Evolutionary conservation across 2,888 invertebrate genomes (phyloP), one percentile per base, ranked within the genome.

Genomic region (Watsonalla cultraria): DNA sequence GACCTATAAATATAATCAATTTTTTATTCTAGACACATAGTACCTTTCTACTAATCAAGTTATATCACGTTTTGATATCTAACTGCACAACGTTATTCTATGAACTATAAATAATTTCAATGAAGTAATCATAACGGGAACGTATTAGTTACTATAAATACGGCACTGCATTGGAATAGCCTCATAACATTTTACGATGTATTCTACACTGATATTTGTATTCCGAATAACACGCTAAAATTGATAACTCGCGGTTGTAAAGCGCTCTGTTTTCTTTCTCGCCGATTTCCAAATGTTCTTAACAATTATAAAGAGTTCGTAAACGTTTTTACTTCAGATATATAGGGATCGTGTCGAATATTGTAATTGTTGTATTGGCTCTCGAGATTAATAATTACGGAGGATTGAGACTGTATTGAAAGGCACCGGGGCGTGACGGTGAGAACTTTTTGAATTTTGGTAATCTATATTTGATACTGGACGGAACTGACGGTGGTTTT

Each of bases 361-460:
- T 66, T 74, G 72, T 81, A 86, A 86, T 87, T 82, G 83, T 81
- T 80, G 82, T 88, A 89, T 88, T 86, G 87, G 85, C 84, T 84
- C 85, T 81, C 79, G 77, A 83, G 79, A 80, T 78, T 85, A 85
- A 88, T 86, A 87, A 89, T 90, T 85, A 86, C 81, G 76, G 78
- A 78, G 72, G 76, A 79, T 78, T 73, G 71, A 74, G 83, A 82
- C 73, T 80, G 83, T 74, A 83, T 86, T 84, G 78, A 77, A 64
- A 70, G 68, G 76, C 86, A 76, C 72, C 84, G 81, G 75, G 85
- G 82, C 90, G 84, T 73, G 78, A 81, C 90, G 84, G 82, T 90
- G 90, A 86, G 90, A 90, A 90, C 84, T 73, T 82, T 83, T 84
- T 58, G 72, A 79, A 79, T 80, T 81, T 78, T 70, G 78, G 80